Percentiles rank a stretch among this genome's conserved stretches.
Evolutionary conservation across 2,113 vertebrate genomes (phyloP).

Genomic region (Istiophorus platypterus): DNA sequence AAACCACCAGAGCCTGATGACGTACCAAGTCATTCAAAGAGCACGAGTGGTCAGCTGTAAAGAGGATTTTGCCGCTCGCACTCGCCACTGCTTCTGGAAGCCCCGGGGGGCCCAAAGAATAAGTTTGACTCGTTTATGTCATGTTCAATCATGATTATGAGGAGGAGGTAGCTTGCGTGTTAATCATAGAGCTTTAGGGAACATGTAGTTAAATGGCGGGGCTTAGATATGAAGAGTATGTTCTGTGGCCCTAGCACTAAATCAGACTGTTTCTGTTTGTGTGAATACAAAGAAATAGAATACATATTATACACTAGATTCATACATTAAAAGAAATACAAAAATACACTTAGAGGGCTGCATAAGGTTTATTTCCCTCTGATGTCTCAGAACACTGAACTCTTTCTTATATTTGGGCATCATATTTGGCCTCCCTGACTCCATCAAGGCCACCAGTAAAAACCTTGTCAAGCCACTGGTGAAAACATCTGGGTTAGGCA

Average conservation of each 20-base stretch:
- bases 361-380: constrained; percentile 37
- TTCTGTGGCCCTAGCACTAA: neutral
- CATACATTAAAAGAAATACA: neutral
- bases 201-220: neutral
- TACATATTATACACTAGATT: neutral
- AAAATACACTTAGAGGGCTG: neutral
- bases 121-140: constrained; percentile 43
- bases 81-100: constrained; percentile 1
- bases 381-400: constrained; percentile 50
- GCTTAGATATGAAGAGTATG: neutral
- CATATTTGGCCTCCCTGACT: constrained; percentile 24
- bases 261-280: neutral
- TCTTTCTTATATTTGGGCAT: constrained; percentile 40
- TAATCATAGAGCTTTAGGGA: neutral
- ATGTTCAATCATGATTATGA: constrained; percentile 33
- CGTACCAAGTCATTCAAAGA: constrained; percentile 6
- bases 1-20: neutral
- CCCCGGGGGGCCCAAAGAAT: constrained; percentile 32
- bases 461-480: constrained; percentile 8
- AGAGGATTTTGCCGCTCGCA: constrained; percentile 29
- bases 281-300: neutral
- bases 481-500: neutral
- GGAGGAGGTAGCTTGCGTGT: neutral
- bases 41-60: constrained; percentile 24
- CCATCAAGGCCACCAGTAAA: constrained; percentile 29